Base-by-base conservation (phyloP, 2,888 invertebrate species). In the Heteropelma amictum region DNA sequence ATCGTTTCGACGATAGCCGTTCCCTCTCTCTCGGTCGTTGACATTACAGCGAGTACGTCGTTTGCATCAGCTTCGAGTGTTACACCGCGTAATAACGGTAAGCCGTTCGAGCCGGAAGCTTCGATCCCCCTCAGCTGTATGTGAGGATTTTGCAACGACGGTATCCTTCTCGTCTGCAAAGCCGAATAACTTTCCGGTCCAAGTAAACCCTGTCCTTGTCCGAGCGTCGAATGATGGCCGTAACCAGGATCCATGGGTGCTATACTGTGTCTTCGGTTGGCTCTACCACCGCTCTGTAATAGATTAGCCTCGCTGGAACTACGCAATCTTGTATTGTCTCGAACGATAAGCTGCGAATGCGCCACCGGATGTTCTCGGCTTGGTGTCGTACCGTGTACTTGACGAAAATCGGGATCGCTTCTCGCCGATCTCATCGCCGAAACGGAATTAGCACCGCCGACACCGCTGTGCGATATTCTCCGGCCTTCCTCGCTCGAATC, bases 51-150 rank as follows among this genome's bases (percentile, higher is more conserved):
- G 83, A 98, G 90, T 47, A 98, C 92, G 90, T 98, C 98, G 1
- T 97, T 97, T 0, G 97, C 97, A 80, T 95, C 94, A 23, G 95
- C 95, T 89, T 98, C 98, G 81, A 98, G 93, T 26, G 96, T 95
- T 6, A 98, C 91, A 2, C 51, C 83, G 71, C 47, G 86, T 81
- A 78, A 58, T n/a, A 75, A 47, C 12, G 79, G 79, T 23, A 75
- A 61, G 10, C 77, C 73, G 40, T 79, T 77, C n/a, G 76, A 80
- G 2, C 86, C 85, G 0, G 80, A 76, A 2, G 86, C 81, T 51
- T 88, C 89, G 19, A 89, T 83, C 0, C 83, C 85, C 0, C 89
- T 82, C 28, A 89, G 77, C 51, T 89, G 89, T 17, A 89, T 65
- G 73, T 89, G 88, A 6, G 89, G 89, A 81, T 88, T 87, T 58